Base-by-base conservation (phyloP, 2,797 vertebrate species). In the Xenentodon cancila region DNA sequence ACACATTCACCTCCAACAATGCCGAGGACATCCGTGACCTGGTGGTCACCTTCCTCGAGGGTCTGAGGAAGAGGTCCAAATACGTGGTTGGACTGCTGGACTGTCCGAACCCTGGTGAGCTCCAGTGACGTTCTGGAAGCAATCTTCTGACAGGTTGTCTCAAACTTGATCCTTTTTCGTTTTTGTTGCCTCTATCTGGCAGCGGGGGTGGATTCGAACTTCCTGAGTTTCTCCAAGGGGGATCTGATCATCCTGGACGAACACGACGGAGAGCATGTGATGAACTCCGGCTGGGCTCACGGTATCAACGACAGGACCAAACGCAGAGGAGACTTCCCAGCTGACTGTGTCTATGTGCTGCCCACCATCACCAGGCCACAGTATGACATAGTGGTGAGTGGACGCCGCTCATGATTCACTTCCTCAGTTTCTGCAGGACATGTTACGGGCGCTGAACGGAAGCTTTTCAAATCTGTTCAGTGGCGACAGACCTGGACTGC, bases 1-100 rank as follows among this genome's bases (percentile, higher is more conserved):
- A 98, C 83, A 99, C 97, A 1, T 99, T 99, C 90, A 99, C 97
- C 18, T 99, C 97, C 72, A 98, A 95, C 92, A 99, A 99, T 0
- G 95, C 97, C 0, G 96, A 99, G 68, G 97, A 99, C 80, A 97
- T 99, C 84, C 93, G 96, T 0, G 96, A 98, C 71, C 93, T 99
- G 2, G 97, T 98, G 78, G 96, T 97, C 54, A 88, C 89, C 47
- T 99, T 99, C 84, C 91, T 99, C 3, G 97, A 99, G 53, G 97
- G 97, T 46, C 92, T 99, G 27, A 94, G 95, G 72, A 97, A 93
- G 65, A 93, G 93, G 77, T 99, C 97, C 20, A 99, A 97, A 79
- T 98, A 94, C 4, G 96, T 97, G 71, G 97, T 99, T 65, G 94
- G 95, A 12, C 92, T 99, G 37, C 90, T 94, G 82, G 97, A 99